phyloP scores from a whole-genome alignment of 2,797 vertebrate species.

The Chiroxiphia lanceolata region DNA sequence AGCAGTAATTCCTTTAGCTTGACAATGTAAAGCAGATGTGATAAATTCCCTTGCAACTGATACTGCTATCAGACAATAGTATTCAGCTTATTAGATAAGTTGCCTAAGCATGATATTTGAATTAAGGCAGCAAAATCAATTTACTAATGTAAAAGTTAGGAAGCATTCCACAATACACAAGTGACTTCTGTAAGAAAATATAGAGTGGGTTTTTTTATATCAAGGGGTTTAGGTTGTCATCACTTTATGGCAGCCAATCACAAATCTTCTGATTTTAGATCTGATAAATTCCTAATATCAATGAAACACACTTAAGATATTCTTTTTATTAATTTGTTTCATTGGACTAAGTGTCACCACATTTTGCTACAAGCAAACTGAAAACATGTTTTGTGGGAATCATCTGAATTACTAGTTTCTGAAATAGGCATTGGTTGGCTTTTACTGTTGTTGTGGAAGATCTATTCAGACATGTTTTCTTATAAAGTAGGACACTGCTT shows the following conservation, averaged over 20 bases:
- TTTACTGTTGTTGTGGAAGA: neutral
- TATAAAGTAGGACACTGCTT: neutral
- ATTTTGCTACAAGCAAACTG: neutral
- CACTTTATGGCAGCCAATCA: neutral
- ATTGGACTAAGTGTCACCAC: neutral
- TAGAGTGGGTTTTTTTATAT: neutral
- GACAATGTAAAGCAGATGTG: neutral
- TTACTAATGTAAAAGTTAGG: neutral
- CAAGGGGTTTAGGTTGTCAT: neutral
- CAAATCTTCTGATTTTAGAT: neutral
- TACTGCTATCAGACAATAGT: neutral
- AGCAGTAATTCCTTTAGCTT: neutral
- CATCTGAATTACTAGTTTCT: neutral
- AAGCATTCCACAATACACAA: neutral
- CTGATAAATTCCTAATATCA: neutral
- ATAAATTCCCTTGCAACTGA: neutral
- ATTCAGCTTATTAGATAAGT: neutral
- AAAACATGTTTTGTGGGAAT: neutral
- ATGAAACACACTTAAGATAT: neutral
- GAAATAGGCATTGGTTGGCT: neutral
- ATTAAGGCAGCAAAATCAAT: neutral
- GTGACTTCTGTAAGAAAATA: neutral
- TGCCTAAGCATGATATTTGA: neutral
- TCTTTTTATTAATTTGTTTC: neutral
- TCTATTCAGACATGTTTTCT: neutral